A percentile compares a stretch with the other conserved stretches of the same genome.
Conservation (phyloP, 2,797 vertebrate species). For the Mycteria americana region DNA sequence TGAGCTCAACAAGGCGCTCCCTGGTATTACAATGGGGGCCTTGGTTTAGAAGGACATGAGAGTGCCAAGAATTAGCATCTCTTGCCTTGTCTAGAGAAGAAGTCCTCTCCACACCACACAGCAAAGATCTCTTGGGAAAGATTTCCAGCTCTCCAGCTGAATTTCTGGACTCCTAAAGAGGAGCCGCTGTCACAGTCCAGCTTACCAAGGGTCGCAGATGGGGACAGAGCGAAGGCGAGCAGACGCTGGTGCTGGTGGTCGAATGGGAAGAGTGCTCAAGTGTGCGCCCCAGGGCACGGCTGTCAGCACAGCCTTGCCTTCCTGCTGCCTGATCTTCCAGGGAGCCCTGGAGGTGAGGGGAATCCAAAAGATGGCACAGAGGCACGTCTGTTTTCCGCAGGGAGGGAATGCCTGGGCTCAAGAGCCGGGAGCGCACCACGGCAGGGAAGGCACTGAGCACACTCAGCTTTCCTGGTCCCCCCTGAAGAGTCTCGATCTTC, state of each 20-base stretch:
- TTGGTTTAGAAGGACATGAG: accelerated
- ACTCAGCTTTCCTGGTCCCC: background rate
- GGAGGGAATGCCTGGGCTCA: background rate
- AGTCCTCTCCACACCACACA: background rate
- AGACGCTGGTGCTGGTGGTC: background rate
- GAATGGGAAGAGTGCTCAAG: background rate
- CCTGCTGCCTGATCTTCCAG: background rate
- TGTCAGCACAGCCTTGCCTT: background rate
- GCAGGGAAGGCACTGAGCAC: background rate
- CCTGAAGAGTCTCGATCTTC: background rate
- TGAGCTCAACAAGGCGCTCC: background rate
- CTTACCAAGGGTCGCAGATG: background rate
- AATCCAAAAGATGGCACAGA: background rate
- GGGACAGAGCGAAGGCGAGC: accelerated
- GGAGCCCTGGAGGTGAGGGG: background rate
- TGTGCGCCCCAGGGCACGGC: background rate
- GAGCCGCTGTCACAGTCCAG: background rate
- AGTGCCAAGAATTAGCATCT: background rate
- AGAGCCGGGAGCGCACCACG: background rate
- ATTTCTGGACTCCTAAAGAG: background rate
- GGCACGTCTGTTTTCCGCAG: background rate
- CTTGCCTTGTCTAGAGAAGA: background rate
- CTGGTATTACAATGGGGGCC: background rate
- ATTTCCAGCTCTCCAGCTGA: background rate
- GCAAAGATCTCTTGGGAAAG: background rate